Conservation (phyloP, 2,888 invertebrate genomes). For the Dynastes tityus region DNA sequence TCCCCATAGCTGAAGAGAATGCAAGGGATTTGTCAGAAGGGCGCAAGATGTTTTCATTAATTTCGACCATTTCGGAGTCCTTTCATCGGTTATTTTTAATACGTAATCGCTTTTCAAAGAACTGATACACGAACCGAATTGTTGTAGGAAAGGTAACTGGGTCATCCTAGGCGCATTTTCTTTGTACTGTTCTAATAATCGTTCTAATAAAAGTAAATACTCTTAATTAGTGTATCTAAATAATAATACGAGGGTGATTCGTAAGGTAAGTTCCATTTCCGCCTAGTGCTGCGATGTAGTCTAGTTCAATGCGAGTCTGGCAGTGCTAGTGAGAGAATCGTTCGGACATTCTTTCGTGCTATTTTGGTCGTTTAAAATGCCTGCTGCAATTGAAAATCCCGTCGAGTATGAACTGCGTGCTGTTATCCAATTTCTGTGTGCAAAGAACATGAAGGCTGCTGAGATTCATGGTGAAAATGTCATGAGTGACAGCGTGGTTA, state of each 20-base stretch:
- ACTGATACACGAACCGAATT: conserved; percentile 61
- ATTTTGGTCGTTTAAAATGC: too few relatives aligned
- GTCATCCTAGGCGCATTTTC: conserved; percentile 53
- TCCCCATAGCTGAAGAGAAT: conserved; percentile 71
- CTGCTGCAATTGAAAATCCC: too few relatives aligned
- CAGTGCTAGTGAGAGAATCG: too few relatives aligned
- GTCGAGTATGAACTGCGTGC: too few relatives aligned
- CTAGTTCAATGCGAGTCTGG: too few relatives aligned
- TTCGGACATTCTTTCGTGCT: too few relatives aligned
- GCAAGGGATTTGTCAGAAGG: conserved; percentile 67
- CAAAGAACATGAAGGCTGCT: too few relatives aligned
- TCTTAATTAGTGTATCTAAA: not conserved
- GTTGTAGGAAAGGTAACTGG: conserved; percentile 62
- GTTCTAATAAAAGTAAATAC: conserved; percentile 32
- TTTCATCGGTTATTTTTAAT: conserved; percentile 52
- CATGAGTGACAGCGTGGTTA: too few relatives aligned
- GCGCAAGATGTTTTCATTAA: conserved; percentile 67
- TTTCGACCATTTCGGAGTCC: conserved; percentile 66
- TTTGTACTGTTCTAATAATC: conserved; percentile 60
- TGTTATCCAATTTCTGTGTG: too few relatives aligned
- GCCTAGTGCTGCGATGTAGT: too few relatives aligned
- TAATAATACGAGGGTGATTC: not conserved
- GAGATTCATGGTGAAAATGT: too few relatives aligned
- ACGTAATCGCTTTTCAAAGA: conserved; percentile 57
- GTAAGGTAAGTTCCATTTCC: too few relatives aligned